These are phyloP conservation scores for Hyalella azteca DNA, from an alignment of 2,888 invertebrate species.

Conservation along the genomic window DNA sequence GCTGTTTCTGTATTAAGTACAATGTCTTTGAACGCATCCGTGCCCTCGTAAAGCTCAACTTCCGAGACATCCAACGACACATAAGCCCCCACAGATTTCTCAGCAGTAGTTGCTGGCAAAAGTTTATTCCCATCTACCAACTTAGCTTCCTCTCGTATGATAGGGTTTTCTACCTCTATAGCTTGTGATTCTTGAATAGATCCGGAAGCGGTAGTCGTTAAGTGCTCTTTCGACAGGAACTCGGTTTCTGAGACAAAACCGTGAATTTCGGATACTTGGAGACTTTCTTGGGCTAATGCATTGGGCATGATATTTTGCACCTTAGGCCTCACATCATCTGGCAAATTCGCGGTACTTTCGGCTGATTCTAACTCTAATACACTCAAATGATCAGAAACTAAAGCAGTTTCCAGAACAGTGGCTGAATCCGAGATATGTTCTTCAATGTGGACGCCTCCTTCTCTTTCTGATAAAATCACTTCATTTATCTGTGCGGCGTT, in stretches of 20 bases:
- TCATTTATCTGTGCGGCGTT: not conserved
- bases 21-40: constrained; percentile 1
- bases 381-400: constrained; percentile 12
- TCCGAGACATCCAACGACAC: constrained; percentile 7
- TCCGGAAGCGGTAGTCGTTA: not conserved
- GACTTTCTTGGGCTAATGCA: constrained; percentile 1
- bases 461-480: constrained; percentile 6
- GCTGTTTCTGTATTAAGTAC: constrained; percentile 24
- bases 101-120: constrained; percentile 16
- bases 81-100: not conserved
- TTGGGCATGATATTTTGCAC: not conserved
- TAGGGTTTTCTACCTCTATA: not conserved
- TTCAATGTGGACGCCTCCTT: constrained; percentile 21
- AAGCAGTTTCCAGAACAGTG: constrained; percentile 16
- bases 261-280: not conserved
- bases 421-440: not conserved
- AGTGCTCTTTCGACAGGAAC: not conserved
- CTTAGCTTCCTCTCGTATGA: constrained; percentile 4
- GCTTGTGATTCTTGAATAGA: not conserved
- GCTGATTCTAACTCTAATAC: not conserved
- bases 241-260: not conserved
- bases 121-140: constrained; percentile 7
- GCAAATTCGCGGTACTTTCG: not conserved
- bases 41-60: constrained; percentile 5
- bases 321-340: not conserved